These are phyloP conservation scores for Augochlora pura DNA, from an alignment of 1,140 invertebrate genomes.

Conservation along the genomic window DNA sequence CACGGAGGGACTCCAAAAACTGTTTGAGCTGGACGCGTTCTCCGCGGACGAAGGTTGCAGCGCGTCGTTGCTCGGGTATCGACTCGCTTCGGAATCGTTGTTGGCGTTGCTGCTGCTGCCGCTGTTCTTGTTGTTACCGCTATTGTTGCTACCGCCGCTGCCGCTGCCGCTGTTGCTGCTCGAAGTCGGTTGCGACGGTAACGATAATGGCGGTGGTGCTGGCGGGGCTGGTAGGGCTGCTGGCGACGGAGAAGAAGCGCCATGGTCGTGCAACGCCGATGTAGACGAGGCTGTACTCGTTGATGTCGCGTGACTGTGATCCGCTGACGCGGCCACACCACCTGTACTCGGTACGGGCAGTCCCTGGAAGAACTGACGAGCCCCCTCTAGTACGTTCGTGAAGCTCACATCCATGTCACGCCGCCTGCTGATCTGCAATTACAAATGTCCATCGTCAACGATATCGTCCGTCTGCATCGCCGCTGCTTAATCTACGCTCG, in stretches of 20 bases:
- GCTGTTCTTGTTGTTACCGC: slow-evolving; percentile 66
- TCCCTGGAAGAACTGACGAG: slow-evolving; percentile 89
- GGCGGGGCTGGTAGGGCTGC: slow-evolving; percentile 39
- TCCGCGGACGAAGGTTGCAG: slow-evolving; percentile 54
- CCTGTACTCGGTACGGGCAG: slow-evolving; percentile 83
- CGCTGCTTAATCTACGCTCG: too few species aligned
- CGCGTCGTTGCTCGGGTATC: slow-evolving; percentile 54
- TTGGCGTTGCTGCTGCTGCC: slow-evolving; percentile 63
- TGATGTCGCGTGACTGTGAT: slow-evolving; percentile 72
- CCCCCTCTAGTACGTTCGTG: slow-evolving; percentile 89
- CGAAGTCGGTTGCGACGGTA: slow-evolving; percentile 68
- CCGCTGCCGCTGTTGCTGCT: slow-evolving; percentile 51
- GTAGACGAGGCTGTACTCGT: slow-evolving; percentile 75
- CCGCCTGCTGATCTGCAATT: slow-evolving; percentile 76
- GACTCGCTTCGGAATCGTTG: slow-evolving; percentile 58
- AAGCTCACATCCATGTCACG: slow-evolving; percentile 88
- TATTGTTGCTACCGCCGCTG: slow-evolving; percentile 65
- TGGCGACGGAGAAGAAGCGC: slow-evolving; percentile 50
- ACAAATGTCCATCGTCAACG: background rate
- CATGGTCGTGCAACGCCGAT: slow-evolving; percentile 71
- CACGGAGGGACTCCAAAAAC: slow-evolving; percentile 71
- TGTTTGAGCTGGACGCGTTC: slow-evolving; percentile 34
- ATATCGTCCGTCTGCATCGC: background rate
- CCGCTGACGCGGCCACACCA: slow-evolving; percentile 77
- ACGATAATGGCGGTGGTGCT: slow-evolving; percentile 47